Evolutionary conservation across 2,797 vertebrate species (phyloP).

Genomic region (Lophotriccus pileatus): DNA sequence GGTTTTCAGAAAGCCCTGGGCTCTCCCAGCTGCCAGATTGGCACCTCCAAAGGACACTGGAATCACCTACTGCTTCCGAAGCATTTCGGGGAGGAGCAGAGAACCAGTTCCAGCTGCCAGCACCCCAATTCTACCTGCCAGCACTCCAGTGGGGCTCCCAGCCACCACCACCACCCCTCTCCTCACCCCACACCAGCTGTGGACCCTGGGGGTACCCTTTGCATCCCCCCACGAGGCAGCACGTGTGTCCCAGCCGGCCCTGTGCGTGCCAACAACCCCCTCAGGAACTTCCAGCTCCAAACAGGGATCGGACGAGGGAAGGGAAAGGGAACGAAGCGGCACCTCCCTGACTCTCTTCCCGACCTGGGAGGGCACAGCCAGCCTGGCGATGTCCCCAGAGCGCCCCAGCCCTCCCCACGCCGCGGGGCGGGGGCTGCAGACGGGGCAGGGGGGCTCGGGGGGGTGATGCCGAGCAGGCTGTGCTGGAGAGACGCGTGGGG

Average conservation of each 20-base stretch:
- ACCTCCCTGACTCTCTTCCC: not conserved
- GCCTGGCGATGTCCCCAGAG: not conserved
- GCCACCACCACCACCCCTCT: not conserved
- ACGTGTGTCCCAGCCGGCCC: not conserved
- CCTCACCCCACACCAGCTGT: not conserved
- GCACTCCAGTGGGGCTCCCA: accelerated
- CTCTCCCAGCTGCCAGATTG: not conserved
- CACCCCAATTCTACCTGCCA: not conserved
- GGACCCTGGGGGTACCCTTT: accelerated
- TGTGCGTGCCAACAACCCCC: accelerated
- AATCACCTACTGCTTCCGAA: not conserved
- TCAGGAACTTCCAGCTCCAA: not conserved
- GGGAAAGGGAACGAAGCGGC: not conserved
- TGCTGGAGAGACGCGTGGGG: not conserved
- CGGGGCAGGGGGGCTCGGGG: not conserved
- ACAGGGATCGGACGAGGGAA: not conserved
- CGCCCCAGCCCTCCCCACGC: not conserved
- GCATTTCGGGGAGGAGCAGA: not conserved
- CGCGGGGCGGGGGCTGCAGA: not conserved
- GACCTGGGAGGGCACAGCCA: not conserved
- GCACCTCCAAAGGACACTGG: not conserved
- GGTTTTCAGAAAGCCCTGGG: not conserved
- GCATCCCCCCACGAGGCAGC: not conserved
- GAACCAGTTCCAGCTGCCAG: not conserved
- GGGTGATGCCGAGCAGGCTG: not conserved